Base-by-base conservation (phyloP, 2,797 vertebrate species). In the Sandelia bainsii region DNA sequence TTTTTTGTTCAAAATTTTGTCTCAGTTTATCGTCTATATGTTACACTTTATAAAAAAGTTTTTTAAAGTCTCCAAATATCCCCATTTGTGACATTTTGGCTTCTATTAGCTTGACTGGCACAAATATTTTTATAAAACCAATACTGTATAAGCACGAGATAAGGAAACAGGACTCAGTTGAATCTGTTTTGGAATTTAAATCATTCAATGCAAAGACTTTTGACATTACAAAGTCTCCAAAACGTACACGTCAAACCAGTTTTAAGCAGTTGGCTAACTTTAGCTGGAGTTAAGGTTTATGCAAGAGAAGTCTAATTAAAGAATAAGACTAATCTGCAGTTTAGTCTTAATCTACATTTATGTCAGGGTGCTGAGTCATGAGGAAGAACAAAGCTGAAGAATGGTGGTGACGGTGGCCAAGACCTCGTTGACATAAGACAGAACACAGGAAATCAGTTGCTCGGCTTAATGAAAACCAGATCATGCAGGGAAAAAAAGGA, bases 391-490 rank as follows among this genome's bases (percentile, higher is more conserved):
- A 46, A 45, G 29, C 52, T 60, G 52, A 53, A 48, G 80, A 61
- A 25, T 42, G 54, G 57, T 29, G 23, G 54, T 20, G 54, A 77
- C 20, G 49, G 69, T 45, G 77, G 65, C 77, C 62, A 69, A 87
- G 71, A 77, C 61, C 56, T 75, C 37, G 40, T 53, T 58, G 72
- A 71, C 81, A 65, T 73, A 40, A 73, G 52, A 70, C 61, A 54
- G 57, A 79, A 79, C 72, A 70, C 74, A 82, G 73, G 75, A 78
- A 78, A 81, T 65, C 76, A 72, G 71, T 72, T 72, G 44, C 50
- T 83, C 66, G 58, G 53, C 75, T 80, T 78, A 85, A 89, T 69
- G 62, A 83, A 83, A 87, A 86, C 80, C 86, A 92, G 85, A 90
- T 78, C 63, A 56, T 61, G 74, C 42, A 62, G 54, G 46, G 59